phyloP scores from a whole-genome alignment of 2,888 invertebrate genomes.

The Siphonodentalium dalli region DNA sequence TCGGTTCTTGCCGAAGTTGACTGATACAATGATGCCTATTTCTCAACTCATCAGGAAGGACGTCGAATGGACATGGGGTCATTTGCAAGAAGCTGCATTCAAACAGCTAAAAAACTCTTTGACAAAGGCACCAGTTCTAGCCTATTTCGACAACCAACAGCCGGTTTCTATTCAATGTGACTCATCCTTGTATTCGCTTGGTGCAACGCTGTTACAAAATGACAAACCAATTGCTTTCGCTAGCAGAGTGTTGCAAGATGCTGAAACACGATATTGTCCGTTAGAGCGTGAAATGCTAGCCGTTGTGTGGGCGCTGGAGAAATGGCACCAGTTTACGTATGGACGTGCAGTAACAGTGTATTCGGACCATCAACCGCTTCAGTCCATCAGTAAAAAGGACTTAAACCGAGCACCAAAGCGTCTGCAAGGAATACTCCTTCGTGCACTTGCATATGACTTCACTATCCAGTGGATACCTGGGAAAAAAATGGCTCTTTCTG shows the following conservation, averaged over 20 bases:
- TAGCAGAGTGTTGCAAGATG: conserved; percentile 2
- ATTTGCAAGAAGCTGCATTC: background rate
- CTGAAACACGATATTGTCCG: conserved; percentile 6
- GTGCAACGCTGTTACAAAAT: conserved; percentile 12
- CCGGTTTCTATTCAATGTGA: conserved; percentile 1
- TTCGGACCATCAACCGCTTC: conserved; percentile 6
- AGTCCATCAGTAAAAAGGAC: conserved; percentile 11
- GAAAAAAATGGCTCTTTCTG: too few species aligned
- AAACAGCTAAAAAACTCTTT: background rate
- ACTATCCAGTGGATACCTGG: too few species aligned
- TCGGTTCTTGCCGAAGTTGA: background rate
- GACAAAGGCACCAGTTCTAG: conserved; percentile 12
- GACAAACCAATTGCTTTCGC: conserved; percentile 14
- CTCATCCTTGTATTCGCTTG: conserved; percentile 2
- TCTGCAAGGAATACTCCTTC: conserved; percentile 15
- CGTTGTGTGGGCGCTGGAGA: background rate
- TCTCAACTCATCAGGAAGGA: conserved; percentile 4
- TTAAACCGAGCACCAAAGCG: conserved; percentile 9
- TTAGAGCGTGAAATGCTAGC: conserved; percentile 13
- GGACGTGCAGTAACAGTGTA: background rate
- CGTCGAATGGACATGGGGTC: conserved; percentile 4
- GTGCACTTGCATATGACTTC: conserved; percentile 5
- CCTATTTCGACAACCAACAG: conserved; percentile 5
- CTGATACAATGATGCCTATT: background rate
- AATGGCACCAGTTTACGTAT: conserved; percentile 10